A percentile compares a stretch with the other conserved stretches of the same genome.
Evolutionary conservation across 1,140 invertebrate genomes (phyloP).

Genomic region (Pogonomyrmex barbatus): DNA sequence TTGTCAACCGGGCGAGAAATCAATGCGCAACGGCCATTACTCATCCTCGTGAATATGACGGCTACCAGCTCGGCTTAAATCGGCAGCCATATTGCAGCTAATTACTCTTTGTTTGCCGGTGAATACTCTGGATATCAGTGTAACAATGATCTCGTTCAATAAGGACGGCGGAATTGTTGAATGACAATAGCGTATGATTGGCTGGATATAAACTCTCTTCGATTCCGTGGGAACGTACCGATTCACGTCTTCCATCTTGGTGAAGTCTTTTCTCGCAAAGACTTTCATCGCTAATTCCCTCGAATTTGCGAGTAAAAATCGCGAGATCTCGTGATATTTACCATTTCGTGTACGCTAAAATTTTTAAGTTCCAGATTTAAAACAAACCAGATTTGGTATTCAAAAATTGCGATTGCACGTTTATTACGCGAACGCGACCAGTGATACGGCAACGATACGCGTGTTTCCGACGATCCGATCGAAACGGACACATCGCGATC

Average conservation of each 20-base stretch:
- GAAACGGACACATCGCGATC: background rate
- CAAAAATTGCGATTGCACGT: background rate
- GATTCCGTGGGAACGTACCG: too few relatives aligned
- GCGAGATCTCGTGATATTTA: background rate
- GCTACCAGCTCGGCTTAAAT: conserved; percentile 35
- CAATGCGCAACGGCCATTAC: conserved; percentile 19
- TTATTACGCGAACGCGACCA: background rate
- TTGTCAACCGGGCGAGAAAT: conserved; percentile 13
- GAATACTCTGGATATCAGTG: conserved; percentile 22
- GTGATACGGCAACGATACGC: background rate
- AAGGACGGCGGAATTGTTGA: background rate
- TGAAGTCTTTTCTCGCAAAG: background rate
- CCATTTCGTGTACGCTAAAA: too few relatives aligned
- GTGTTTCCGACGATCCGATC: background rate
- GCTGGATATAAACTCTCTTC: background rate
- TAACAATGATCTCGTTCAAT: conserved; percentile 15
- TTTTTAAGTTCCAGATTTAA: background rate
- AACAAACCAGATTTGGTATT: background rate
- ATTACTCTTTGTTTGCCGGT: conserved; percentile 59
- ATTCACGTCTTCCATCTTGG: background rate
- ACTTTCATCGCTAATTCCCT: background rate
- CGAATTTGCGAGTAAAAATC: background rate
- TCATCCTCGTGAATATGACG: conserved; percentile 31
- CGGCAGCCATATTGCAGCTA: conserved; percentile 35
- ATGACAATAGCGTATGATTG: conserved; percentile 28